Evolutionary conservation across 2,888 invertebrate species (phyloP).

Genomic region (Escarpia spicata): DNA sequence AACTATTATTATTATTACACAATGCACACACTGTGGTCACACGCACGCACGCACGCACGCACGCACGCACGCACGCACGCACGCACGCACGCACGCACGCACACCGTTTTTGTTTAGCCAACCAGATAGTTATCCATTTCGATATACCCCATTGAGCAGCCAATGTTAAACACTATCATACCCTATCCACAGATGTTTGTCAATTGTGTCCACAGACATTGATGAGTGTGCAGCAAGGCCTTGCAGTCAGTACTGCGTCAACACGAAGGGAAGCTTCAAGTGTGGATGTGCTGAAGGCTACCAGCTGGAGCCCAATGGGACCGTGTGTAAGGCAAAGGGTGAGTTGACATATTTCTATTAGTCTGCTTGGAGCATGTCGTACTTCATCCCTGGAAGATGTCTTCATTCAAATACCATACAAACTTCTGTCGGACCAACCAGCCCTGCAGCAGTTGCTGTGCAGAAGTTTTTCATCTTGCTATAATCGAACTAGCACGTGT

Average conservation of each 20-base stretch:
- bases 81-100: not conserved
- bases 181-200: not conserved
- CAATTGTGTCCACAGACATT: not conserved
- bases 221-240: not conserved
- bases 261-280: not conserved
- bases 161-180: not conserved
- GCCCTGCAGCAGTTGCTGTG: no score
- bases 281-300: not conserved
- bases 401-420: no score
- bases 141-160: not conserved
- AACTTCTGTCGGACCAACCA: no score
- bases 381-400: no score
- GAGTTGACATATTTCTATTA: not conserved
- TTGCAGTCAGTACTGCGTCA: not conserved
- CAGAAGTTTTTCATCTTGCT: no score
- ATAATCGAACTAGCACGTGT: no score
- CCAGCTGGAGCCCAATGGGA: not conserved
- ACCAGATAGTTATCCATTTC: not conserved
- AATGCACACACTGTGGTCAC: no score
- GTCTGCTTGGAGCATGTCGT: no score
- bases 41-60: not conserved
- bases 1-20: no score
- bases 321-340: not conserved
- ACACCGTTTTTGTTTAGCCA: not conserved
- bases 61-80: not conserved